Base-by-base conservation (phyloP, 2,888 invertebrate genomes). In the Dryobota labecula region DNA sequence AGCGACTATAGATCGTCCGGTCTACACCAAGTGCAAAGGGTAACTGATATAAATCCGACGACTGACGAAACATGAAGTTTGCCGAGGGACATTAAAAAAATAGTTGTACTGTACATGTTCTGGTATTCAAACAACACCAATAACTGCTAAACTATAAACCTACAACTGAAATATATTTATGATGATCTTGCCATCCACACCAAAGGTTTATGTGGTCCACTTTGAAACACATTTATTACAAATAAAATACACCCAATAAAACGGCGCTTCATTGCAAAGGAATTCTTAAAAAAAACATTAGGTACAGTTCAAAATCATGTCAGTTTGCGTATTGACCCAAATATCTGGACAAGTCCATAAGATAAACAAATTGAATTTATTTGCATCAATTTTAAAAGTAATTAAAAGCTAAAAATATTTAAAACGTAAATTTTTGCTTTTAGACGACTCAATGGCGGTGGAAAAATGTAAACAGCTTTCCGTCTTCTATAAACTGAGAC, bases 291-390 rank as follows among this genome's bases (percentile, higher is more conserved):
- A 80, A 62, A 60, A 63, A 58, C 41, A 54, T 68, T 27, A 38
- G 30, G 24, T 27, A 47, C 30, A 20, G 30, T 2, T 13, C 61
- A 65, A 57, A 76, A 72, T 47, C 45, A 62, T 65, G 51, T 58
- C 41, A 53, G 53, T 62, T 53, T 36, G 47, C 30, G 24, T 60
- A 57, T 57, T 72, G 61, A 70, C 83, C 83, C 18, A 41, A 81
- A 78, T 82, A 72, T 67, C 57, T 82, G 33, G 24, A 70, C 33
- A 64, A 71, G 13, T 61, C 67, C 36, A 54, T 27, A 56, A 72
- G 8, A 75, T 82, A 79, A 81, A 81, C 74, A 77, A 15, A 41
- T 27, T 2, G 27, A 54, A 68, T 82, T 73, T 75, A 82, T 73
- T 78, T 62, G 38, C 64, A 58, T 70, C 18, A 66, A 66, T 73